phyloP scores from a whole-genome alignment of 2,113 vertebrate species.

The Aspidoscelis tigris region DNA sequence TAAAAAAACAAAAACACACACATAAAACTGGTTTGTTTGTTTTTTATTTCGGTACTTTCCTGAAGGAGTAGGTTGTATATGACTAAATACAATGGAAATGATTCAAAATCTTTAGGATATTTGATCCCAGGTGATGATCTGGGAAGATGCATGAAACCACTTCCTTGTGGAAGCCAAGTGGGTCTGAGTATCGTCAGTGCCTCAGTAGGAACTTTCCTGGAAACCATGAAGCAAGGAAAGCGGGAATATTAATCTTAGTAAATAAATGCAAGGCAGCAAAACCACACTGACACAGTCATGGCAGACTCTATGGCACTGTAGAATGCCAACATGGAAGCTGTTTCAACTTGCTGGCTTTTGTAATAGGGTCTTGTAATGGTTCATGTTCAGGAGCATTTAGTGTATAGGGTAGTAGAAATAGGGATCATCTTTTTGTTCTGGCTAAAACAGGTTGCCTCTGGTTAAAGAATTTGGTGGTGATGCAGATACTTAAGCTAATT shows the following conservation, averaged over 20 bases:
- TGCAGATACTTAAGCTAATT: background rate
- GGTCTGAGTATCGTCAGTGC: too few species aligned
- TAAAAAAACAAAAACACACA: background rate
- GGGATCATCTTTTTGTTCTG: background rate
- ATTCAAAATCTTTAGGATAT: background rate
- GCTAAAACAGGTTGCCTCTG: background rate
- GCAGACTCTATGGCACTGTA: background rate
- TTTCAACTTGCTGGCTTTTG: background rate
- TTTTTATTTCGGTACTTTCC: background rate
- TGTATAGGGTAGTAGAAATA: background rate
- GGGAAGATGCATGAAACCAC: too few species aligned
- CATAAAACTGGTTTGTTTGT: background rate
- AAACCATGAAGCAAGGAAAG: too few species aligned
- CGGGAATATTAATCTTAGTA: too few species aligned
- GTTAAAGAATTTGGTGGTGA: background rate
- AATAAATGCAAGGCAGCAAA: background rate
- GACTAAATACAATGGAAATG: background rate
- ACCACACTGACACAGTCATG: background rate
- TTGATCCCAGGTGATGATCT: background rate
- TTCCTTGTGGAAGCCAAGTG: too few species aligned
- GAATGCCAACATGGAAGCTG: background rate
- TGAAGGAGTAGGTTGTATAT: background rate
- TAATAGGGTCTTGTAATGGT: background rate
- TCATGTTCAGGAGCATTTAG: background rate
- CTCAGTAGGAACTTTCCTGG: too few species aligned